Evolutionary conservation across 1,140 invertebrate species (phyloP).

Genomic region (Euglossa dilemma): DNA sequence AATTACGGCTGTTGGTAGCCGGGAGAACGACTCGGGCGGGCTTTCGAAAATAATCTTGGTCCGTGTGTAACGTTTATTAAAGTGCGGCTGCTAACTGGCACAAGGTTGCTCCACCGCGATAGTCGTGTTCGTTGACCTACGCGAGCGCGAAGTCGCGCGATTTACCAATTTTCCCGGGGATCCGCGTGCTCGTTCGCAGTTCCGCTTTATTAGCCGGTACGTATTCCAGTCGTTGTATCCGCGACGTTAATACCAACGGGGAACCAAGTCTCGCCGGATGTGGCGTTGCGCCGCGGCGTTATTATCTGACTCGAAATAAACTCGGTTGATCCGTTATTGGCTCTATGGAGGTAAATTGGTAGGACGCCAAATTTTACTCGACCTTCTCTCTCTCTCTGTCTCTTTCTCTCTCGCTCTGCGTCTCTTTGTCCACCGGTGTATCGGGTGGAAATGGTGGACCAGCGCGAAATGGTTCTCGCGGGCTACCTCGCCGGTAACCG

Average conservation of each 20-base stretch:
- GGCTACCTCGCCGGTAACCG: no score
- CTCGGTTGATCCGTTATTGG: conserved; percentile 20
- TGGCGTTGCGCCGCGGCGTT: neutral
- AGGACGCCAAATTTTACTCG: neutral
- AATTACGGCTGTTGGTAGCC: neutral
- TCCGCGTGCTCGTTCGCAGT: neutral
- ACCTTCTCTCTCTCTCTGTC: neutral
- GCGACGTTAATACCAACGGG: neutral
- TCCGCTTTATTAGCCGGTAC: neutral
- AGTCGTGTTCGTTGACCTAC: conserved; percentile 41
- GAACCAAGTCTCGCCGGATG: conserved; percentile 7
- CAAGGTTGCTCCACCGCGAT: conserved; percentile 36
- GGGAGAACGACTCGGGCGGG: neutral
- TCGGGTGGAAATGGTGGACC: neutral
- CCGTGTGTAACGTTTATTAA: conserved; percentile 37
- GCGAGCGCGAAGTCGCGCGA: neutral
- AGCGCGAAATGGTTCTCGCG: no score
- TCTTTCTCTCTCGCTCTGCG: neutral
- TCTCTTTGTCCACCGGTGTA: neutral
- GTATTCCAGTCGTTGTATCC: neutral
- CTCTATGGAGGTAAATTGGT: neutral
- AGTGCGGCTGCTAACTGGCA: conserved; percentile 38
- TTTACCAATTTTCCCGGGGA: conserved; percentile 18
- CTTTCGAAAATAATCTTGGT: conserved; percentile 33
- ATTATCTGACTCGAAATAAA: conserved; percentile 34